Base-by-base conservation (phyloP, 2,888 invertebrate species). In the Orthosia cruda region DNA sequence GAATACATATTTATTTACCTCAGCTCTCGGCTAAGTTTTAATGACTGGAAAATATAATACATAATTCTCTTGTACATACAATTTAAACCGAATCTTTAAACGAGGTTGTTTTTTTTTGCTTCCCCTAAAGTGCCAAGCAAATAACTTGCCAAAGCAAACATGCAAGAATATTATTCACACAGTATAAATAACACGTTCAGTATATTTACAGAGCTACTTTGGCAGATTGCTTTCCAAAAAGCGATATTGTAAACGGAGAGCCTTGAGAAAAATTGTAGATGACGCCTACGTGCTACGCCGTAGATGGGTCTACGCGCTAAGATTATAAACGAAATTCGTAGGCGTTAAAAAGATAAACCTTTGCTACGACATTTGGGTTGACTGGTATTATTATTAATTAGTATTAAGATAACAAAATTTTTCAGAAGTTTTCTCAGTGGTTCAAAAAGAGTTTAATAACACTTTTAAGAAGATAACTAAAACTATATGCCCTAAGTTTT, bases 301-400 rank as follows among this genome's bases (percentile, higher is more conserved):
- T 78, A 83, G 79, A 54, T 12, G 11, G 1, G 61, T 26, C 79
- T 80, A 74, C 76, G 72, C 77, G 64, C 58, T n/a, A 12, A 23
- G 74, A 74, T 32, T 68, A 18, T 12, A 32, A 52, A 15, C 16
- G 23, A 13, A 32, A 40, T 16, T 64, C 54, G 74, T 78, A 62
- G 67, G 64, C 67, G 70, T 61, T 62, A 26, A 20, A 59, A 63
- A 64, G 1, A 81, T 58, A 70, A 52, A 66, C 40, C 4, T 52
- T 71, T 77, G 4, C 16, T 50, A 52, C 20, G n/a, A 66, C 49
- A 63, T 82, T 64, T 57, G 11, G 16, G 7, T 66, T 52, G 26
- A 52, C 20, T 59, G 26, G 5, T 52, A 55, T 9, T 40, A 9
- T 40, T 40, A 40, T 59, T 67, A 18, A 47, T 67, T 55, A 26